These are phyloP conservation scores for Pedionomus torquatus DNA, from an alignment of 2,113 vertebrate species.

Conservation along the genomic window DNA sequence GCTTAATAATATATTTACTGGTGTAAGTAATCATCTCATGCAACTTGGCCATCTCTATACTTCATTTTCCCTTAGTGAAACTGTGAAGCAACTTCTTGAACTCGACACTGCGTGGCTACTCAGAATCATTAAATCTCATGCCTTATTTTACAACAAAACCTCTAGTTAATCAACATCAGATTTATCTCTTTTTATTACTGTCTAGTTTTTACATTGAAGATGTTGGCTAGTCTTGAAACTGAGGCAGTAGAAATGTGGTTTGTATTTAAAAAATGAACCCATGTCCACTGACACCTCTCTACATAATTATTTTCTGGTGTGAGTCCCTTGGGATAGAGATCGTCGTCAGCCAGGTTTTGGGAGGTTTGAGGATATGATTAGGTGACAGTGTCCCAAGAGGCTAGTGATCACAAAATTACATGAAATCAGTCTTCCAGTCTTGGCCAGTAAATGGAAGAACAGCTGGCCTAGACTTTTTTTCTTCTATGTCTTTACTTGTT, in stretches of 20 bases:
- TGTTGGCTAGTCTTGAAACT: not conserved
- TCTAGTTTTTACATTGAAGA: not conserved
- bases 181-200: not conserved
- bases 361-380: not conserved
- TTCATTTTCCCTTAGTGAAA: not conserved
- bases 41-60: not conserved
- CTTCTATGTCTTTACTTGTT: not conserved
- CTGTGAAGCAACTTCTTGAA: not conserved
- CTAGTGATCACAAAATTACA: not conserved
- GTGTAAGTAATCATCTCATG: not conserved
- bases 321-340: not conserved
- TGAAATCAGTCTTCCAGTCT: not conserved
- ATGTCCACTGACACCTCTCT: not conserved
- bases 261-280: not conserved
- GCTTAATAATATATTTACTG: not conserved
- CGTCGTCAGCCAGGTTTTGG: not conserved
- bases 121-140: not conserved
- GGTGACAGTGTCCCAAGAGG: not conserved
- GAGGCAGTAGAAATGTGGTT: not conserved
- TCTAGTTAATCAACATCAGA: not conserved
- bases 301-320: not conserved
- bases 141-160: not conserved
- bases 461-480: not conserved
- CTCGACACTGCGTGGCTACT: not conserved
- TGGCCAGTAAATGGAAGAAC: not conserved